Evolutionary conservation across 2,888 invertebrate genomes (phyloP).

Genomic region (Tortricodes alternella): DNA sequence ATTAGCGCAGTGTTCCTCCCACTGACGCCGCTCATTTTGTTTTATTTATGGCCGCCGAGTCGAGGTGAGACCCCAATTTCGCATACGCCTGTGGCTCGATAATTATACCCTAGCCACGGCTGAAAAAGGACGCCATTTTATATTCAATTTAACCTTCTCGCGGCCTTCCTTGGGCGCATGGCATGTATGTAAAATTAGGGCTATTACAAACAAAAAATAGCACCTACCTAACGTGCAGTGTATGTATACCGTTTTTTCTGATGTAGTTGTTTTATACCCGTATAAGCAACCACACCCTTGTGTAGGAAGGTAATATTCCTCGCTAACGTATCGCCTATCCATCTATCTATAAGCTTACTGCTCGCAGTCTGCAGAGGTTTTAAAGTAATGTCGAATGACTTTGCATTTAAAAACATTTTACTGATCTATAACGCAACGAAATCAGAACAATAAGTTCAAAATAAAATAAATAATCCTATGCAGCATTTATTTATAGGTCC

Average conservation of each 20-base stretch:
- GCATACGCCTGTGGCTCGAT: constrained; percentile 76
- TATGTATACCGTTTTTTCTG: constrained; percentile 45
- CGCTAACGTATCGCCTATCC: constrained; percentile 43
- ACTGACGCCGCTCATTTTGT: constrained; percentile 73
- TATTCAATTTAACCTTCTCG: constrained; percentile 56
- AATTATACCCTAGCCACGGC: constrained; percentile 75
- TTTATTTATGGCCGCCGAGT: constrained; percentile 76
- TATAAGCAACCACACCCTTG: constrained; percentile 13
- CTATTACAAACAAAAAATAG: constrained; percentile 20
- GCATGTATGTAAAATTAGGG: constrained; percentile 27
- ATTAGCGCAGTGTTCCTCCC: constrained; percentile 77
- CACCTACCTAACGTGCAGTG: constrained; percentile 1
- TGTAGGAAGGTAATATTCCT: constrained; percentile 27
- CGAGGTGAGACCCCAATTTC: constrained; percentile 82
- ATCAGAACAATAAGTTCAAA: neutral
- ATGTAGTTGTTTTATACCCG: constrained; percentile 29
- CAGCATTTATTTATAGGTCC: constrained; percentile 18
- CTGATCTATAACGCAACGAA: neutral
- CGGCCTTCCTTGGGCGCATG: constrained; percentile 26
- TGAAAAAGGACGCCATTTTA: constrained; percentile 76
- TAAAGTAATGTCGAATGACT: neutral
- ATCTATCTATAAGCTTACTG: constrained; percentile 43
- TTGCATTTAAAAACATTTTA: neutral
- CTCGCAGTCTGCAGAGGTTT: neutral
- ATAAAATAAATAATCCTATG: neutral